Evolutionary conservation across 2,113 vertebrate species (phyloP), one percentile per base, ranked within the genome.

Genomic region (Odontophorus gujanensis): DNA sequence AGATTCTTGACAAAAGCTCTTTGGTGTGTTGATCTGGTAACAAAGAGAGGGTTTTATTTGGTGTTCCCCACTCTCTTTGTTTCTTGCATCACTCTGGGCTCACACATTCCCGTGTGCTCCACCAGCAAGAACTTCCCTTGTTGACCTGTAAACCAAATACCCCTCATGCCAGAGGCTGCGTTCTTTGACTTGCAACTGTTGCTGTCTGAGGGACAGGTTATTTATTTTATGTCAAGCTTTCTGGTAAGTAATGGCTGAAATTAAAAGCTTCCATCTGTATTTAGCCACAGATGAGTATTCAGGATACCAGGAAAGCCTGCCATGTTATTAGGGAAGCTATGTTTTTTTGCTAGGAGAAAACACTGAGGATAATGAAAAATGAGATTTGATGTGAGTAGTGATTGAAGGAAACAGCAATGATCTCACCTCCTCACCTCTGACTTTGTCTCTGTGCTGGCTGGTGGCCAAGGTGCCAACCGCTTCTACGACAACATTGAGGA

Each of bases 401-500:
- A 25, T 78, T 34, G 26, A 71, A 68, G 53, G 48, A 25, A 79
- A 75, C 25, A 79, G 28, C 48, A 40, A 2, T 11, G 14, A 3
- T n/a, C 55, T 91, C 50, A 58, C 12, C 8, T 22, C 73, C 36
- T 47, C 5, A 53, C 40, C 58, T 95, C 21, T 96, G 51, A 5
- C 51, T 87, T 81, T 82, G 43, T 92, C 61, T 90, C 34, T 71
- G 11, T 93, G 28, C 80, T 81, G 84, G 36, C 5, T 47, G 82
- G n/a, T 85, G 85, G 17, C 69, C 72, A 90, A 98, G 99, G 99
- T 93, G 98, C 98, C 6, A 96, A 99, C 51, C 98, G 98, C 81
- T 98, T 99, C 96, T 99, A 99, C 65, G 98, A 98, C 90, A 99
- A 99, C 93, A 63, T 99, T 4, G 98, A 99, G 87, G 99, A 99